phyloP scores from a whole-genome alignment of 1,140 invertebrate genomes.

The Euura lappo region DNA sequence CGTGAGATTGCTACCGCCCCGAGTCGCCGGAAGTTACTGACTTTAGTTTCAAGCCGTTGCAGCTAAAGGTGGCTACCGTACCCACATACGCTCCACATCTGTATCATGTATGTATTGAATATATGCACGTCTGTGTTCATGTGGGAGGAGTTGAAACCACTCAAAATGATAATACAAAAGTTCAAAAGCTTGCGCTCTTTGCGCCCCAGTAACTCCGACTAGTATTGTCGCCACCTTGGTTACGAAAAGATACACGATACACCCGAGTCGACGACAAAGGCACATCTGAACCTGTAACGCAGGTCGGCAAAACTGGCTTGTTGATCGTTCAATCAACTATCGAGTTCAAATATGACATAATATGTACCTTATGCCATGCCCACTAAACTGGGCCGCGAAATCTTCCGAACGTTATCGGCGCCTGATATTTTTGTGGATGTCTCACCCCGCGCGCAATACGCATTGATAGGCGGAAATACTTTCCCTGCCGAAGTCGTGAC shows the following conservation, averaged over 20 bases:
- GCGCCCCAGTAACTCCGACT: neutral
- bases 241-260: neutral
- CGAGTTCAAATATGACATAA: too few species aligned
- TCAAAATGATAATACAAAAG: slow-evolving; percentile 18
- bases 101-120: neutral
- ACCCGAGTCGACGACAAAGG: too few species aligned
- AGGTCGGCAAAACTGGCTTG: too few species aligned
- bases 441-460: too few species aligned
- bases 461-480: too few species aligned
- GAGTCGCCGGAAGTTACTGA: neutral
- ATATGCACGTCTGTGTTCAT: neutral
- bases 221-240: neutral
- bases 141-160: slow-evolving; percentile 7
- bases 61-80: neutral
- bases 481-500: too few species aligned
- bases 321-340: too few species aligned
- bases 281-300: too few species aligned
- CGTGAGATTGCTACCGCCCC: neutral
- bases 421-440: too few species aligned
- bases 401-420: too few species aligned
- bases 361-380: too few species aligned
- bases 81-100: neutral
- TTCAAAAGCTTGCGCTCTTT: slow-evolving; percentile 4
- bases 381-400: too few species aligned
- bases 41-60: neutral